Evolutionary conservation across 2,797 vertebrate species (phyloP), one percentile per base, ranked within the genome.

Genomic region (Urophycis tenuis): DNA sequence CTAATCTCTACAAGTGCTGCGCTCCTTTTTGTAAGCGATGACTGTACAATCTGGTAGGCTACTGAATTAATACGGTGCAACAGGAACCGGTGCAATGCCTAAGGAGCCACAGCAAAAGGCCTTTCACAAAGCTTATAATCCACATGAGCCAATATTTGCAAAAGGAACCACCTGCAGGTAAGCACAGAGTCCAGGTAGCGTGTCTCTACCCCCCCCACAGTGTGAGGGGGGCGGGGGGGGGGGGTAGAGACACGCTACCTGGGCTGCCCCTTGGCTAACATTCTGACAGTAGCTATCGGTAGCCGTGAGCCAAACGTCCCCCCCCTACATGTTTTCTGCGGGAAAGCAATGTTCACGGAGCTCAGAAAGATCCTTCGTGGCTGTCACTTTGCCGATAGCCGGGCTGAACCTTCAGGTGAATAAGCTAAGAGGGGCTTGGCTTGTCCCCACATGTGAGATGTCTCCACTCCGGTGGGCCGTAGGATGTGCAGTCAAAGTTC

Each of bases 271-370:
- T 60, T n/a, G 25, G 53, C 53, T 60, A 6, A 41, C 19, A 22
- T 41, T 71, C 73, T 81, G 80, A 84, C 84, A 82, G 77, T 33
- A 32, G 31, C 33, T 60, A 49, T 78, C 74, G 80, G 71, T 22
- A n/a, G 74, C 78, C 41, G 25, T 71, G 39, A 71, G 75, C 75
- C 39, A 80, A 39, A 25, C 1, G 72, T 78, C 49, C 1, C 72
- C 64, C 77, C 32, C 35, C 80, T 9, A 75, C 73, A 34, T 74
- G n/a, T n/a, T n/a, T n/a, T 77, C 81, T 75, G 45, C n/a, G 34
- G 29, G 81, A 76, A 76, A 81, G 15, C 77, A 22, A 76, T 14
- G 76, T 25, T 0, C 69, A 31, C 15, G 45, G n/a, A 30, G 30
- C 19, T 76, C 64, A n/a, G 29, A 80, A 71, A 76, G 77, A 81